These are phyloP conservation scores for Pasiphila rectangulata DNA, from an alignment of 2,888 invertebrate genomes.

Conservation along the genomic window DNA sequence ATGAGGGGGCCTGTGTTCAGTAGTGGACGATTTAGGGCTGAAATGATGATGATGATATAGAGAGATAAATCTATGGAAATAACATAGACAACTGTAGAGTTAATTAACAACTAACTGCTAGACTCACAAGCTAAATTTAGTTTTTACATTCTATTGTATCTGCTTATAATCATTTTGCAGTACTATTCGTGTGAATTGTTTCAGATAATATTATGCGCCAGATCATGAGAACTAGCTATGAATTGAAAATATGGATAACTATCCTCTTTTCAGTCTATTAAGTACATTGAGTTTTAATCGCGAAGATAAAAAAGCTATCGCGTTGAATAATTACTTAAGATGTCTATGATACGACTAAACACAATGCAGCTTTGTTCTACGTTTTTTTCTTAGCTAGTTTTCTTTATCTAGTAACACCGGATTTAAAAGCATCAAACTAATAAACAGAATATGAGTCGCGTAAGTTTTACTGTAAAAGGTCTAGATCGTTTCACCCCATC, in stretches of 20 bases:
- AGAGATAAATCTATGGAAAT: no score
- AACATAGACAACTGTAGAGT: background rate
- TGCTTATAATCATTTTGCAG: background rate
- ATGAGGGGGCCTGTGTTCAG: no score
- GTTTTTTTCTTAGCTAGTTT: no score
- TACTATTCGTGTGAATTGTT: constrained; percentile 1
- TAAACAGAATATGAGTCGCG: background rate
- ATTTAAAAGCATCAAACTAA: background rate
- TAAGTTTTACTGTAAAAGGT: constrained; percentile 7
- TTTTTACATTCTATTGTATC: background rate
- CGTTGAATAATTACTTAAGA: background rate
- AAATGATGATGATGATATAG: no score
- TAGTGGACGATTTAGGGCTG: no score
- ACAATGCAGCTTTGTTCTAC: background rate
- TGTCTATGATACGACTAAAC: background rate
- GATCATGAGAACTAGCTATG: background rate
- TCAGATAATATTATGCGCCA: background rate
- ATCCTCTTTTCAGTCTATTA: background rate
- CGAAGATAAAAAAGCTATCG: background rate
- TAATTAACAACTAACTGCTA: background rate
- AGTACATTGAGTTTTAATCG: constrained; percentile 1
- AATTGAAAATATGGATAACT: background rate
- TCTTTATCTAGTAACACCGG: background rate
- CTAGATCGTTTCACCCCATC: constrained; percentile 16
- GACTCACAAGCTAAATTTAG: no score